Conservation (phyloP, 35 echinoderm and acorn worm species). For the Acanthaster planci region DNA sequence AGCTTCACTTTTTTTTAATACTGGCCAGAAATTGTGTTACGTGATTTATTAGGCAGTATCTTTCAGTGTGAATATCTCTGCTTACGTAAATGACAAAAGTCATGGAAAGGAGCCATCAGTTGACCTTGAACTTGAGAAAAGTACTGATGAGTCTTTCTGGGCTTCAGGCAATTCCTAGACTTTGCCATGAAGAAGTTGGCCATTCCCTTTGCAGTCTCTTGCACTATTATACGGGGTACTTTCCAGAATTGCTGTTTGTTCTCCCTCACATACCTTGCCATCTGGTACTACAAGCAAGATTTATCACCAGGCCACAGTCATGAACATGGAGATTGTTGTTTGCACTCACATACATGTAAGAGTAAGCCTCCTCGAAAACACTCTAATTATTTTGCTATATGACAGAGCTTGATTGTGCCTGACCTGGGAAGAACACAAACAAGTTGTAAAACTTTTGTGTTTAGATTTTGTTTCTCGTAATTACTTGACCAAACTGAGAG, state of each 20-base stretch:
- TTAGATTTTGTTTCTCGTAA: slow-evolving; percentile 8
- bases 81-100: slow-evolving; percentile 35
- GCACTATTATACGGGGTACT: not conserved
- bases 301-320: slow-evolving; percentile 17
- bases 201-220: not conserved
- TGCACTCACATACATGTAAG: not conserved
- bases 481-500: slow-evolving; percentile 10
- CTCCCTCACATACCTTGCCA: slow-evolving; percentile 22
- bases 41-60: slow-evolving; percentile 17
- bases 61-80: slow-evolving; percentile 17
- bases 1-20: not conserved
- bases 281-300: slow-evolving; percentile 16
- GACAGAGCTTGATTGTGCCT: not conserved
- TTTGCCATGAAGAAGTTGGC: not conserved
- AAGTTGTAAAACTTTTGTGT: not conserved
- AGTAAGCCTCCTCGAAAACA: not conserved
- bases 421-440: not conserved
- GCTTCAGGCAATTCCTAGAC: not conserved
- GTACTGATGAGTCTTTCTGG: slow-evolving; percentile 21
- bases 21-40: not conserved
- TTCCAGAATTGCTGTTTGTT: not conserved
- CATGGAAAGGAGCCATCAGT: slow-evolving; percentile 9
- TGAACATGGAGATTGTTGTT: not conserved
- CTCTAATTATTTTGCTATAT: not conserved
- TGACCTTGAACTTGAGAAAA: slow-evolving; percentile 37